phyloP scores from a whole-genome alignment of 1,140 invertebrate species.

The Oryctes rhinoceros region DNA sequence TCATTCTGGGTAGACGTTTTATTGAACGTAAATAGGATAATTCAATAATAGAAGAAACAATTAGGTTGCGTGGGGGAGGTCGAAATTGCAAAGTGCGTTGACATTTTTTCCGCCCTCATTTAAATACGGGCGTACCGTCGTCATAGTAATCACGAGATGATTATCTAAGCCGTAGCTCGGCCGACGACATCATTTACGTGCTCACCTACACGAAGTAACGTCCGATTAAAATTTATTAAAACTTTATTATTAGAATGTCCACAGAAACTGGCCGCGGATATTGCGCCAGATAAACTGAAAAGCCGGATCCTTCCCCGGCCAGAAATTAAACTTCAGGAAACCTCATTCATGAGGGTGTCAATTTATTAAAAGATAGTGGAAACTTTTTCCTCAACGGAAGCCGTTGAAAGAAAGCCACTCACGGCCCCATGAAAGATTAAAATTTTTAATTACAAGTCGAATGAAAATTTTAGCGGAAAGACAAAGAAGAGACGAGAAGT shows the following conservation, averaged over 20 bases:
- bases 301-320: constrained; percentile 7
- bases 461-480: constrained; percentile 44
- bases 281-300: constrained; percentile 20
- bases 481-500: constrained; percentile 10
- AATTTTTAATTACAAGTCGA: constrained; percentile 44
- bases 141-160: background rate
- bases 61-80: constrained; percentile 42
- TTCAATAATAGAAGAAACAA: constrained; percentile 48
- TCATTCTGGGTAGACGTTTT: constrained; percentile 43
- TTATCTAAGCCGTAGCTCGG: background rate
- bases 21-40: constrained; percentile 45
- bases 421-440: constrained; percentile 44
- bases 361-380: constrained; percentile 41
- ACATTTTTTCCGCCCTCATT: constrained; percentile 38
- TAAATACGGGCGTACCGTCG: constrained; percentile 26
- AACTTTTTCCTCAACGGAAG: constrained; percentile 40
- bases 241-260: constrained; percentile 26
- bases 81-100: constrained; percentile 43
- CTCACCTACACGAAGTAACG: background rate
- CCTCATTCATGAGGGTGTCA: constrained; percentile 39
- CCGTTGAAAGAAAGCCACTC: constrained; percentile 43
- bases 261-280: background rate
- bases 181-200: background rate
- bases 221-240: constrained; percentile 31
- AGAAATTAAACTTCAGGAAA: constrained; percentile 38